Percentiles rank a stretch among this genome's conserved stretches.
phyloP scores from a whole-genome alignment of 2,113 vertebrate species.

The Phyllostomus hastatus region DNA sequence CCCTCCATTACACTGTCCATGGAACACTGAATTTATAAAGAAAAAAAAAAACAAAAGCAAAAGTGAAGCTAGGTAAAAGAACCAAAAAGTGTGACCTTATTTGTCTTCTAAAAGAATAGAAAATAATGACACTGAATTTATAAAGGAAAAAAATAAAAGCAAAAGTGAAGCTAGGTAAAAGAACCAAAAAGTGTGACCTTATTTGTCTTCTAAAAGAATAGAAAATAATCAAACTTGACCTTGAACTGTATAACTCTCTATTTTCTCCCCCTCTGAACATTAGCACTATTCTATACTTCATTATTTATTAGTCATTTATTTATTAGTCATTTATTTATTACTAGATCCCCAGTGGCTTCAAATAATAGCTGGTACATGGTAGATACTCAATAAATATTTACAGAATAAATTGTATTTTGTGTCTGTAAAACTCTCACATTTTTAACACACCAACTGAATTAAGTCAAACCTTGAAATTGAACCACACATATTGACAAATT shows the following conservation, averaged over 20 bases:
- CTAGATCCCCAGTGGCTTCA: background rate
- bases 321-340: background rate
- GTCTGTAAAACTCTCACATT: background rate
- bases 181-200: background rate
- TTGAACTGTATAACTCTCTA: background rate
- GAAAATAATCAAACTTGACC: background rate
- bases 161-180: background rate
- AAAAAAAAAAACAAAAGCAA: background rate
- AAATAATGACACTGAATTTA: background rate
- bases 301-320: background rate
- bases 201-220: background rate
- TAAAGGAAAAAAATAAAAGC: background rate
- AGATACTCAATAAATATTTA: background rate
- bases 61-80: background rate
- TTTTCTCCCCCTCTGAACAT: background rate
- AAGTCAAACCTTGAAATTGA: slow-evolving; percentile 44
- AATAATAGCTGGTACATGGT: background rate
- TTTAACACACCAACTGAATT: background rate
- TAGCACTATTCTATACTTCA: background rate
- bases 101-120: background rate
- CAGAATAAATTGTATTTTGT: background rate
- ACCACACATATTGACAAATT: slow-evolving; percentile 62
- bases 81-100: background rate
- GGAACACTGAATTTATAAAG: background rate
- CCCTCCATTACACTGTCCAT: background rate